Percentiles rank a stretch among this genome's conserved stretches.
These are phyloP conservation scores for Lamellibrachia luymesi DNA, from an alignment of 1,140 invertebrate species.

Conservation along the genomic window DNA sequence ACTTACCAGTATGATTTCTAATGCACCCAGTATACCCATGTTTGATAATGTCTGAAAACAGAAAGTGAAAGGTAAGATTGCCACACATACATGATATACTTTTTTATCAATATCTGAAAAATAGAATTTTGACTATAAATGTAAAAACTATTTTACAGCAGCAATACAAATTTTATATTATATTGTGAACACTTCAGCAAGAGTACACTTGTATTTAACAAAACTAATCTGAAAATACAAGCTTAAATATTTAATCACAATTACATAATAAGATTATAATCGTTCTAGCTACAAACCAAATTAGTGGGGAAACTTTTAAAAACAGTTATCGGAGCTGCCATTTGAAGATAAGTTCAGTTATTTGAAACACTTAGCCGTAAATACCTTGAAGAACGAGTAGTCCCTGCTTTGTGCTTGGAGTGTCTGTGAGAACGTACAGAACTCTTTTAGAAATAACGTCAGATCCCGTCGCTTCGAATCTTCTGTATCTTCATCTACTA, in stretches of 20 bases:
- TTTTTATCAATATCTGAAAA: too few species aligned
- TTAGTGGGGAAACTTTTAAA: not conserved
- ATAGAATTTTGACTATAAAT: not conserved
- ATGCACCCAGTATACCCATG: conserved; percentile 86
- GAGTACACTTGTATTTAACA: not conserved
- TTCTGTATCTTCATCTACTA: conserved; percentile 83
- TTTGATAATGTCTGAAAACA: conserved; percentile 76
- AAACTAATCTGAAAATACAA: not conserved
- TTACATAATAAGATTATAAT: not conserved
- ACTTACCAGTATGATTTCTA: conserved; percentile 86
- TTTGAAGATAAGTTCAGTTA: not conserved
- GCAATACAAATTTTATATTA: not conserved
- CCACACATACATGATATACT: not conserved
- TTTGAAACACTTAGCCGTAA: conserved; percentile 13
- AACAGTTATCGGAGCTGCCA: not conserved
- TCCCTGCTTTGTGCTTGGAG: conserved; percentile 95
- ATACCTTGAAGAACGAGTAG: conserved; percentile 82
- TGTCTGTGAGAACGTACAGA: conserved; percentile 98
- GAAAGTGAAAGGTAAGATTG: conserved; percentile 22
- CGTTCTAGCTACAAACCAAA: not conserved
- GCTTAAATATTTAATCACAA: too few species aligned
- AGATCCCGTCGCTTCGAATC: conserved; percentile 87
- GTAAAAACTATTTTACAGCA: not conserved
- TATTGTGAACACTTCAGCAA: not conserved
- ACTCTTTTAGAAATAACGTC: conserved; percentile 97